A percentile compares a stretch with the other conserved stretches of the same genome.
These are phyloP conservation scores for Podilymbus podiceps DNA, from an alignment of 2,113 vertebrate species.

Conservation along the genomic window DNA sequence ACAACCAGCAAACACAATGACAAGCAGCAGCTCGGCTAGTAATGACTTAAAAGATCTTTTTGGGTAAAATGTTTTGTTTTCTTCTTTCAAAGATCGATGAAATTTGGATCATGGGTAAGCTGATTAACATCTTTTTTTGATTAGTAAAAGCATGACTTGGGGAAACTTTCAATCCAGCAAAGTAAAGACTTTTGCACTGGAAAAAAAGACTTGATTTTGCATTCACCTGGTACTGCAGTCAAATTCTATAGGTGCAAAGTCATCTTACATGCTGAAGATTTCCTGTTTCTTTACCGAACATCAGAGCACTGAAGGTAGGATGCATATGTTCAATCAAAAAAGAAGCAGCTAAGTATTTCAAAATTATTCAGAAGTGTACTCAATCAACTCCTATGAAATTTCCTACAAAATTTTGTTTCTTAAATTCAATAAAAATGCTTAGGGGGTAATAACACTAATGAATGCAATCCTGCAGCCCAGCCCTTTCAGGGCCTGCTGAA, in stretches of 20 bases:
- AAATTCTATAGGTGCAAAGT: constrained; percentile 1
- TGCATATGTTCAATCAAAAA: not conserved
- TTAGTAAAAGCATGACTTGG: constrained; percentile 34
- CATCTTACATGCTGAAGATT: not conserved
- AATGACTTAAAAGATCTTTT: constrained; percentile 97
- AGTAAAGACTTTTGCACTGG: constrained; percentile 17
- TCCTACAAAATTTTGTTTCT: not conserved
- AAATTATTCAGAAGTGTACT: not conserved
- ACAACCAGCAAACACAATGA: constrained; percentile 82
- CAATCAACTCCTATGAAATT: not conserved
- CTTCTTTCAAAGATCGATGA: constrained; percentile 21
- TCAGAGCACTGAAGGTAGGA: not conserved
- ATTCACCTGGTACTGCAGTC: constrained; percentile 25
- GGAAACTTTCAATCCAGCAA: constrained; percentile 22
- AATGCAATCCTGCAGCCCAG: not conserved
- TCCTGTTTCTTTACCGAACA: not conserved
- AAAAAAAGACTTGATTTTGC: constrained; percentile 25
- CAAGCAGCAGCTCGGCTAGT: constrained; percentile 87
- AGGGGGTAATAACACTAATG: not conserved
- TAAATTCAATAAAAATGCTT: not conserved
- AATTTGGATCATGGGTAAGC: constrained; percentile 68
- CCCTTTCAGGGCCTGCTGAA: not conserved
- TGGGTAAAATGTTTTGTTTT: constrained; percentile 75
- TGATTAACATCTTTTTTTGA: constrained; percentile 60
- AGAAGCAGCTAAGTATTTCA: not conserved